A percentile compares a stretch with the other conserved stretches of the same genome.
Conservation (phyloP, 2,888 invertebrate genomes). For the Azorinus chamasolen region DNA sequence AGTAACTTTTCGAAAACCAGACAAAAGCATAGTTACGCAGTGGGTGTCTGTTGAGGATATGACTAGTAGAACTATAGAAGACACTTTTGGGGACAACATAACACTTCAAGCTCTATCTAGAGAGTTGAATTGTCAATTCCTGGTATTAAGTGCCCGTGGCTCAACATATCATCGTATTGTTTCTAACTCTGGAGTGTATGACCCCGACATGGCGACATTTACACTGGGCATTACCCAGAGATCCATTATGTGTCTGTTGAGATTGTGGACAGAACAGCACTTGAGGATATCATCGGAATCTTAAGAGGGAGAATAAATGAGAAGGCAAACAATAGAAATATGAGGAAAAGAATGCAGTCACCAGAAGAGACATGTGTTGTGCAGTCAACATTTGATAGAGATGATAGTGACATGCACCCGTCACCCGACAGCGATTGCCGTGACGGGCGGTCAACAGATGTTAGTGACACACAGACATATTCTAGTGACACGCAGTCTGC, state of each 20-base stretch:
- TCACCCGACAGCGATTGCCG: too few species aligned
- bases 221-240: not conserved
- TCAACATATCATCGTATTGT: not conserved
- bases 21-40: not conserved
- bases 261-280: not conserved
- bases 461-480: too few species aligned
- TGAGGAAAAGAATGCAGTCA: not conserved
- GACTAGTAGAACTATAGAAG: not conserved
- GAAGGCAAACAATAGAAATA: not conserved
- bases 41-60: constrained; percentile 6
- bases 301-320: not conserved
- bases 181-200: not conserved
- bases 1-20: not conserved
- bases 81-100: not conserved
- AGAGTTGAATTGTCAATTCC: too few species aligned
- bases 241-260: not conserved
- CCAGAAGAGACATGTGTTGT: not conserved
- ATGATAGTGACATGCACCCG: not conserved
- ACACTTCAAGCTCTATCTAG: not conserved
- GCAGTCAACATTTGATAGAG: too few species aligned
- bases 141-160: not conserved
- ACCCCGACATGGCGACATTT: not conserved
- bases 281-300: too few species aligned
- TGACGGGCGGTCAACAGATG: too few species aligned
- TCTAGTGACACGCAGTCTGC: too few species aligned